These are phyloP conservation scores for Trachops cirrhosus DNA, from an alignment of 2,797 vertebrate genomes.

Conservation along the genomic window DNA sequence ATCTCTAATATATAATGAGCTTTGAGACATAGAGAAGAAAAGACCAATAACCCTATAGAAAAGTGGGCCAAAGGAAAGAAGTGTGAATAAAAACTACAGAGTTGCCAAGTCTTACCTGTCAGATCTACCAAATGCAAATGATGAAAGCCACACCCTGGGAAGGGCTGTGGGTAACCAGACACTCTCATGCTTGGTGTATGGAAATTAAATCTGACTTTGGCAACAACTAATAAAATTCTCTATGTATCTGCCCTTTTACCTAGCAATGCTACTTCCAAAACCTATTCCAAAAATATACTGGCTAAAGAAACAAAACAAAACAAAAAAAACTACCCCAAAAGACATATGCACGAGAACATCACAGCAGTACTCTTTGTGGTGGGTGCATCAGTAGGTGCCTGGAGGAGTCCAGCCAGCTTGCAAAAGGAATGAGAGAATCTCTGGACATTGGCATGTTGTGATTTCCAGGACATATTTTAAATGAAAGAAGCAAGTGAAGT, in stretches of 20 bases:
- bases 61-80: background rate
- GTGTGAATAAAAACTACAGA: background rate
- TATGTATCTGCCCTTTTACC: background rate
- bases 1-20: background rate
- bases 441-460: no score
- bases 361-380: no score
- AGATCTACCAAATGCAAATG: background rate
- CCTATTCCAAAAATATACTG: background rate
- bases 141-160: background rate
- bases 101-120: background rate
- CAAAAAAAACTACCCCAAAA: background rate
- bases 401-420: accelerated
- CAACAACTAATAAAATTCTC: background rate
- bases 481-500: background rate
- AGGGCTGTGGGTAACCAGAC: background rate
- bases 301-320: background rate
- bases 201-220: background rate
- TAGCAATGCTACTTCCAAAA: background rate
- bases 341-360: background rate
- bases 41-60: background rate
- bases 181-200: background rate
- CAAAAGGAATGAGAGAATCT: background rate
- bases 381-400: background rate
- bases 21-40: background rate
- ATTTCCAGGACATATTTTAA: background rate